phyloP scores from a whole-genome alignment of 1,140 invertebrate species.

The Bombus consobrinus region DNA sequence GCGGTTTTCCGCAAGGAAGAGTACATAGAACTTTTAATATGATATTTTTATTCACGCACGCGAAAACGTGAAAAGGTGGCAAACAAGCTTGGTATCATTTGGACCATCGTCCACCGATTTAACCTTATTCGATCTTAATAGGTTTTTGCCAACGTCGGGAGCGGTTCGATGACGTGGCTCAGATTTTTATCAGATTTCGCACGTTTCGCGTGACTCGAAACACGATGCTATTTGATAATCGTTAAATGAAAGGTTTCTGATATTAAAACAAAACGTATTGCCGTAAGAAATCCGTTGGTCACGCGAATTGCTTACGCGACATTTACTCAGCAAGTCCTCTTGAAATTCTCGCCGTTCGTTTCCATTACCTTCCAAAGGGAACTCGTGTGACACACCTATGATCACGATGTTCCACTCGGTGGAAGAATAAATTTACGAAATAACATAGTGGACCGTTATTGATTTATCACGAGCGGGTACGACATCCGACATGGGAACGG shows the following conservation, averaged over 20 bases:
- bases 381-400: not conserved
- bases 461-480: constrained; percentile 16
- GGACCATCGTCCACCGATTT: constrained; percentile 25
- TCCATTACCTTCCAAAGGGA: not conserved
- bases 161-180: constrained; percentile 50
- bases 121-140: constrained; percentile 21
- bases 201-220: constrained; percentile 51
- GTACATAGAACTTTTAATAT: not conserved
- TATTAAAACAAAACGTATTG: constrained; percentile 35
- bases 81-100: constrained; percentile 31
- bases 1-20: not conserved
- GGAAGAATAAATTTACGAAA: not conserved
- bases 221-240: constrained; percentile 51
- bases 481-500: not conserved
- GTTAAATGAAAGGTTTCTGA: constrained; percentile 52
- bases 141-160: constrained; percentile 17
- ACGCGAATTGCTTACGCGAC: constrained; percentile 45
- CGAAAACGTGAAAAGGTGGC: not conserved
- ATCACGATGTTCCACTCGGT: not conserved
- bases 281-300: constrained; percentile 47
- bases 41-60: too few relatives aligned
- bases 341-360: not conserved
- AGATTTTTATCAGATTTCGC: constrained; percentile 51
- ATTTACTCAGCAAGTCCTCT: not conserved
- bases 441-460: not conserved